These are phyloP conservation scores for Cheilosia scutellata DNA, from an alignment of 2,888 invertebrate species.

Conservation along the genomic window DNA sequence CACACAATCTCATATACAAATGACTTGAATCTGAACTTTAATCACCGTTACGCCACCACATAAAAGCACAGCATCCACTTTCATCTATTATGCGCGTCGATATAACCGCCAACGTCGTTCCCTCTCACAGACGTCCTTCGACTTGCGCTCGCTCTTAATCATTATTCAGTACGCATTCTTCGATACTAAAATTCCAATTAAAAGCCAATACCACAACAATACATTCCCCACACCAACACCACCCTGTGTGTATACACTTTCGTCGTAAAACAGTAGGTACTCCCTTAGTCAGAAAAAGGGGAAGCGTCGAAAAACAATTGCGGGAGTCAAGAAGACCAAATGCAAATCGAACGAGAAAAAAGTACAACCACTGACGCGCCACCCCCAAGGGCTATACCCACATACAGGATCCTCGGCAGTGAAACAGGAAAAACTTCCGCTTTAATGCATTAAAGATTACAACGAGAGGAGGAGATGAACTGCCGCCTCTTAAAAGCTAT, in stretches of 20 bases:
- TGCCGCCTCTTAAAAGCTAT: constrained; percentile 1
- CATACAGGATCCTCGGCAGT: background rate
- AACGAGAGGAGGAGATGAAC: constrained; percentile 7
- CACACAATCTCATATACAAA: background rate
- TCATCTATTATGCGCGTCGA: constrained; percentile 27
- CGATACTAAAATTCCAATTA: constrained; percentile 73
- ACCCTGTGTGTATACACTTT: background rate
- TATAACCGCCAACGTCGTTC: constrained; percentile 20
- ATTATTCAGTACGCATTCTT: constrained; percentile 72
- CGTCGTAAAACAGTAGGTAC: constrained; percentile 39
- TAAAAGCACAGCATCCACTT: constrained; percentile 38
- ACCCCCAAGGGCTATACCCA: background rate
- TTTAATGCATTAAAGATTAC: constrained; percentile 69
- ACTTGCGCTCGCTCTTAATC: constrained; percentile 48
- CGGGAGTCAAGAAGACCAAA: constrained; percentile 31
- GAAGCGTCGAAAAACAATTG: constrained; percentile 8
- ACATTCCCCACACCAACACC: background rate
- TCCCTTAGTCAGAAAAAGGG: background rate
- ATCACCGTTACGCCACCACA: constrained; percentile 29
- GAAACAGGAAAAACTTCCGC: constrained; percentile 46
- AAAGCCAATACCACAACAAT: constrained; percentile 72
- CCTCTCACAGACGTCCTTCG: background rate
- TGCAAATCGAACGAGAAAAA: constrained; percentile 36
- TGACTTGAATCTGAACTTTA: constrained; percentile 51
- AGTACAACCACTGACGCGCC: background rate